A percentile compares a stretch with the other conserved stretches of the same genome.
Conservation (phyloP, 2,888 invertebrate species). For the Drosophila infuscata region DNA sequence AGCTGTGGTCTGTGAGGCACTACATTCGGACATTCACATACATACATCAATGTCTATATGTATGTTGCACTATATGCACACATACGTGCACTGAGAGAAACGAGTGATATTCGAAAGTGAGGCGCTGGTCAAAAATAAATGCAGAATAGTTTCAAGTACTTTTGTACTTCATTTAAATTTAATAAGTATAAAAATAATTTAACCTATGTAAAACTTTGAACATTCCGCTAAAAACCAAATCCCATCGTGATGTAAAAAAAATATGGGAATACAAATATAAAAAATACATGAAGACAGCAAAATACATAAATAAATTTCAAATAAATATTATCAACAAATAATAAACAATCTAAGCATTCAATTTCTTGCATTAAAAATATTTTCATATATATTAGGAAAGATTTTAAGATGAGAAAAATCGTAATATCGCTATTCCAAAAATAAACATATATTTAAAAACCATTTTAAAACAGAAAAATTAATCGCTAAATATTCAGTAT, state of each 20-base stretch:
- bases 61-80: not conserved
- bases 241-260: accelerated
- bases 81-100: not conserved
- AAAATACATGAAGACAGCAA: accelerated
- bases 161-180: not conserved
- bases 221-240: not conserved
- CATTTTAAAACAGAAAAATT: not conserved
- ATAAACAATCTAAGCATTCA: not conserved
- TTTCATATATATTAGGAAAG: no score
- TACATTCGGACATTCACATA: not conserved
- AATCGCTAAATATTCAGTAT: not conserved
- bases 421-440: not conserved
- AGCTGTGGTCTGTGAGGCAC: slow-evolving; percentile 32
- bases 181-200: not conserved
- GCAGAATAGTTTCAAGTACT: not conserved
- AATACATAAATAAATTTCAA: not conserved
- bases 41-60: not conserved
- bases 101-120: not conserved
- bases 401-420: accelerated
- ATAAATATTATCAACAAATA: not conserved
- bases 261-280: not conserved
- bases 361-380: not conserved
- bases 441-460: not conserved
- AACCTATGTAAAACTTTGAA: accelerated
- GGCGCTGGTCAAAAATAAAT: not conserved